Percentiles rank a stretch among this genome's conserved stretches.
Evolutionary conservation across 2,888 invertebrate species (phyloP).

Genomic region (Drosophila rellima): DNA sequence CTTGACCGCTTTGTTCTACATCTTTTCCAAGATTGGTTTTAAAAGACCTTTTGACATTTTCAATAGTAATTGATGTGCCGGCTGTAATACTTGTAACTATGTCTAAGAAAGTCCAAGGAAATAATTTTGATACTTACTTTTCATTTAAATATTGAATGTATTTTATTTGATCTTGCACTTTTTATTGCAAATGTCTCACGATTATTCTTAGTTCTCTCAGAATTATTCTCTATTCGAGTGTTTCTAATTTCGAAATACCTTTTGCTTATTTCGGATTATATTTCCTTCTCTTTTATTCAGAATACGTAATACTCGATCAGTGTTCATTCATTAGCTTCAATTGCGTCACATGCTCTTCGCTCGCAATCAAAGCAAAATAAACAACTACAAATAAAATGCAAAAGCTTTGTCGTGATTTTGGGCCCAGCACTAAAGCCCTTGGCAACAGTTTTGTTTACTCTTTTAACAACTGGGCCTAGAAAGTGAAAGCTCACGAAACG

Average conservation of each 20-base stretch:
- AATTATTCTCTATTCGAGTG: background rate
- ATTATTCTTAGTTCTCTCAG: background rate
- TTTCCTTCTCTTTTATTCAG: background rate
- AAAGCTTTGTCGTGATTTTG: slow-evolving; percentile 33
- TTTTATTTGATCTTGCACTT: too few relatives aligned
- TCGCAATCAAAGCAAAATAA: slow-evolving; percentile 36
- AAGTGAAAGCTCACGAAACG: slow-evolving; percentile 65
- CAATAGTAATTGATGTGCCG: background rate
- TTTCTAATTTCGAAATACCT: background rate
- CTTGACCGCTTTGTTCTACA: slow-evolving; percentile 43
- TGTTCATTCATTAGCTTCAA: slow-evolving; percentile 15
- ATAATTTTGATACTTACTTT: too few relatives aligned
- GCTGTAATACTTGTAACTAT: background rate
- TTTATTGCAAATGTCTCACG: too few relatives aligned
- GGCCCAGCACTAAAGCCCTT: slow-evolving; percentile 17
- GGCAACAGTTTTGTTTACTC: slow-evolving; percentile 52
- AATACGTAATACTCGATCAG: slow-evolving; percentile 1
- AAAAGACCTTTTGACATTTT: background rate
- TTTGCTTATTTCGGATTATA: background rate
- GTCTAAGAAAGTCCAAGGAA: background rate
- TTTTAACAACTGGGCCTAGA: slow-evolving; percentile 53
- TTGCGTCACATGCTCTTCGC: slow-evolving; percentile 33
- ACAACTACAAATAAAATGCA: slow-evolving; percentile 43
- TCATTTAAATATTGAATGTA: too few relatives aligned
- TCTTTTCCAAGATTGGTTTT: slow-evolving; percentile 4